phyloP scores from a whole-genome alignment of 2,113 vertebrate species.

The Sylvilagus bachmani region DNA sequence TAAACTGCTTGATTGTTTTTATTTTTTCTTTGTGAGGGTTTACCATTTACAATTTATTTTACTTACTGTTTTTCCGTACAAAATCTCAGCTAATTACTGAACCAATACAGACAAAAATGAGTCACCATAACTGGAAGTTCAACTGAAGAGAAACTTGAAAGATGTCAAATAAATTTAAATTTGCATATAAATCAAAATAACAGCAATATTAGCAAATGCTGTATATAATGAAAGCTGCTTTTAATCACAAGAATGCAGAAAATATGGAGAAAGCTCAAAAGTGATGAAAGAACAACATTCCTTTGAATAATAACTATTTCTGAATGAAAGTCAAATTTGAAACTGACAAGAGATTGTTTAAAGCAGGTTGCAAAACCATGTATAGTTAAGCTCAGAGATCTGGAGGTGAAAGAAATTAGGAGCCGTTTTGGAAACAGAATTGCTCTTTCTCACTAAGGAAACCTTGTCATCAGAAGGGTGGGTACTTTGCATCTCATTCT shows the following conservation, averaged over 20 bases:
- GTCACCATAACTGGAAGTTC: not conserved
- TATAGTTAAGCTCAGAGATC: not conserved
- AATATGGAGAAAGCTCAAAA: not conserved
- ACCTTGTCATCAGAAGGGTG: not conserved
- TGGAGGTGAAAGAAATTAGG: not conserved
- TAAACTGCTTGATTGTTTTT: not conserved
- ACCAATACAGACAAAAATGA: not conserved
- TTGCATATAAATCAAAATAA: not conserved
- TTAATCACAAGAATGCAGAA: not conserved
- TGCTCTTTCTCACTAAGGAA: not conserved
- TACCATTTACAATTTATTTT: not conserved
- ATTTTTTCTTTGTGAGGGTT: not conserved
- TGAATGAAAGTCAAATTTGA: not conserved
- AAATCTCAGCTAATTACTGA: not conserved
- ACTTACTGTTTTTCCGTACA: not conserved
- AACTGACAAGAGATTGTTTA: not conserved
- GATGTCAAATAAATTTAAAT: not conserved
- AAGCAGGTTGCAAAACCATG: not conserved
- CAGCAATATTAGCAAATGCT: not conserved
- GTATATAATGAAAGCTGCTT: not conserved
- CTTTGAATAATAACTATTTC: not conserved
- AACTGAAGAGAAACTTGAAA: not conserved
- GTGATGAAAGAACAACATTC: not conserved
- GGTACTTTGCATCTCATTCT: not conserved
- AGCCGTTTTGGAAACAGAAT: not conserved